Base-by-base conservation (phyloP, 2,797 vertebrate genomes). In the Lindbergichthys nudifrons region DNA sequence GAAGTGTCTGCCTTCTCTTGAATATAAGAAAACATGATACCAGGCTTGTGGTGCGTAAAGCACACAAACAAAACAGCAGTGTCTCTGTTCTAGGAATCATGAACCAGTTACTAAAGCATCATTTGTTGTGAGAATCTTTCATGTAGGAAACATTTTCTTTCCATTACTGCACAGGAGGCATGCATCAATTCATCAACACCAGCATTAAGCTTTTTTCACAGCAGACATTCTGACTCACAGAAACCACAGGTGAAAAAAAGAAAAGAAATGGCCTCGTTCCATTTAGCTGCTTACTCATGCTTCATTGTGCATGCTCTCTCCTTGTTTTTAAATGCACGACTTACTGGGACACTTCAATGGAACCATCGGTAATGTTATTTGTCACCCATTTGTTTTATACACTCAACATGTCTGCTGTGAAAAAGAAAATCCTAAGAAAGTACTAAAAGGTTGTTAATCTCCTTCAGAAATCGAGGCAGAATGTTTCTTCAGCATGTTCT, bases 401-500 rank as follows among this genome's bases (percentile, higher is more conserved):
- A 23, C 2, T 32, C 23, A 66, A 32, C n/a, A 66, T 32, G 18
- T 46, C 21, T 21, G 9, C 16, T 45, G 51, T 45, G 41, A 67
- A 36, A 16, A 57, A 26, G 26, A 5, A 57, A 12, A 4, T 19
- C 36, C 16, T 14, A 39, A 18, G 47, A 46, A 53, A 54, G 3
- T 8, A 4, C 16, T 45, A 11, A 61, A 53, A 9, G 4, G 16
- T 16, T 52, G 5, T 26, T 51, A 39, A 51, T 64, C 3, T 23
- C 13, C 50, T 30, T 50, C 73, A 56, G 18, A 50, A 48, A 23
- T 4, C 21, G 15, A 67, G 21, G 36, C 10, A 19, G 10, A 59
- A 2, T 71, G 46, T 65, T 54, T 74, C 23, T 30, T 57, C 62
- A 48, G 26, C 58, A 54, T 26, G 42, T 42, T 74, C 18, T 41